phyloP scores from a whole-genome alignment of 2,113 vertebrate species.

The Peromyscus leucopus region DNA sequence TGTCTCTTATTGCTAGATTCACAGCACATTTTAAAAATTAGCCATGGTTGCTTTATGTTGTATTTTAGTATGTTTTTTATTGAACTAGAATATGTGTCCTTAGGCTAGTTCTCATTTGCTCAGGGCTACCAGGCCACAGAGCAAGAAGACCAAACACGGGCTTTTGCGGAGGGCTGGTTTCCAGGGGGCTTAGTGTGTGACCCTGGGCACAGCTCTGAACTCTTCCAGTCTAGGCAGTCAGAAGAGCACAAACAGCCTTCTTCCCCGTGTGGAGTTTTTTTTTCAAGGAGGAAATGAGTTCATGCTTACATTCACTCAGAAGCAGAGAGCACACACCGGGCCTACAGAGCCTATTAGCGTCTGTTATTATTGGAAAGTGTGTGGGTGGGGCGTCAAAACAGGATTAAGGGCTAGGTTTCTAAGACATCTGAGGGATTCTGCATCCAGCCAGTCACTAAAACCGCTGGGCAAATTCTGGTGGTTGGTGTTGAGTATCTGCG shows the following conservation, averaged over 20 bases:
- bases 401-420: background rate
- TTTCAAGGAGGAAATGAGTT: background rate
- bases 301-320: background rate
- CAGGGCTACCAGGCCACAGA: background rate
- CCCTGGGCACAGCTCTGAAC: background rate
- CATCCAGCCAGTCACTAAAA: conserved; percentile 33
- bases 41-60: background rate
- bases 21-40: background rate
- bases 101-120: background rate
- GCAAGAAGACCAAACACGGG: too few relatives aligned
- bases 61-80: background rate
- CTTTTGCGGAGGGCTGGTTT: background rate
- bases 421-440: background rate
- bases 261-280: background rate
- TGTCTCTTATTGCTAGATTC: background rate
- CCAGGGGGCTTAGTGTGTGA: background rate
- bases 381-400: background rate
- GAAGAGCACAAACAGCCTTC: background rate
- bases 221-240: background rate
- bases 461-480: background rate
- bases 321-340: background rate
- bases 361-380: background rate
- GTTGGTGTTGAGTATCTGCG: conserved; percentile 13
- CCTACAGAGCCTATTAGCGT: background rate
- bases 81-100: background rate